These are phyloP conservation scores for Acrocephalus scirpaceus DNA, from an alignment of 2,797 vertebrate species.

Conservation along the genomic window DNA sequence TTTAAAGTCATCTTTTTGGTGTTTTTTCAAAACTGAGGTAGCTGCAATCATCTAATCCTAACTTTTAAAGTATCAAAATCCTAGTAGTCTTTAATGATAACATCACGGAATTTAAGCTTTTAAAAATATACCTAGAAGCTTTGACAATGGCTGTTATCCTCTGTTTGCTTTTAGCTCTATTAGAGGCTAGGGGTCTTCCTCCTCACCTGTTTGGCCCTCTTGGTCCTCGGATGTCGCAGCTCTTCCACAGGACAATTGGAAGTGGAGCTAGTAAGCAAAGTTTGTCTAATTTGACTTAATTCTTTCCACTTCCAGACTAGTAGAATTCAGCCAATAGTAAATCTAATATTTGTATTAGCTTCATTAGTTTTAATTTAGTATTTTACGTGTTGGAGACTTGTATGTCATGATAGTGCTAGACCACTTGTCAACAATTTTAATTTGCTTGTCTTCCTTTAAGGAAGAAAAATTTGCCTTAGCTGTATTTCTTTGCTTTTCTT, in stretches of 20 bases:
- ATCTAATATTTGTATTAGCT: slow-evolving; percentile 43
- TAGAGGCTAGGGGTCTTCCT: slow-evolving; percentile 98
- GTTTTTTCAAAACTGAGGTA: not conserved
- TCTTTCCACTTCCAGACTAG: slow-evolving; percentile 44
- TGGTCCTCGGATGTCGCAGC: slow-evolving; percentile 98
- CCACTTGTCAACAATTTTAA: not conserved
- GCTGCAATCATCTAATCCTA: slow-evolving; percentile 15
- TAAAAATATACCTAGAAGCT: slow-evolving; percentile 43
- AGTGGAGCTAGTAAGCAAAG: slow-evolving; percentile 95
- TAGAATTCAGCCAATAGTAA: slow-evolving; percentile 24
- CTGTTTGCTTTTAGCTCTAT: slow-evolving; percentile 83
- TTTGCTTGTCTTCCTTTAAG: not conserved
- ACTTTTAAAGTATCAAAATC: not conserved
- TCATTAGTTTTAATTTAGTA: slow-evolving; percentile 19
- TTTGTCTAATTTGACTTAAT: slow-evolving; percentile 64
- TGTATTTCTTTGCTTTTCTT: not conserved
- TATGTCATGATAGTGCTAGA: slow-evolving; percentile 6
- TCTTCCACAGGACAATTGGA: slow-evolving; percentile 99
- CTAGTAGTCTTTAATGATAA: slow-evolving; percentile 28
- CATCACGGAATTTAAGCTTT: slow-evolving; percentile 46
- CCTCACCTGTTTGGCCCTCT: slow-evolving; percentile 98
- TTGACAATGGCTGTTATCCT: slow-evolving; percentile 72
- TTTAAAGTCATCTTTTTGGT: not conserved
- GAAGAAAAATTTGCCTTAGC: slow-evolving; percentile 6
- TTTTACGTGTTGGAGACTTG: not conserved